Conservation (phyloP, 2,888 invertebrate genomes). For the Bellardia pandia region DNA sequence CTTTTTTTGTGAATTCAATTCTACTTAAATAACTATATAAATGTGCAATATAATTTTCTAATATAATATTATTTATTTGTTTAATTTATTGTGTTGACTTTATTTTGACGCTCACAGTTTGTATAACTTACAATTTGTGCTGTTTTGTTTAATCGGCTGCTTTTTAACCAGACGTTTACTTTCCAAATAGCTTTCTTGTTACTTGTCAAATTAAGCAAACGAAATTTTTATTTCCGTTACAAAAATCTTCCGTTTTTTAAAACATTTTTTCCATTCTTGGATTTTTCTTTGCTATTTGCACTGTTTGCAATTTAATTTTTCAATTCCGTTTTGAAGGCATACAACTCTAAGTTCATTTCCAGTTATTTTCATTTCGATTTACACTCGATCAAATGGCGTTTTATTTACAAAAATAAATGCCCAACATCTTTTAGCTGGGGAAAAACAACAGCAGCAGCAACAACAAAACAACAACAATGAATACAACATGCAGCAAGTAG, state of each 20-base stretch:
- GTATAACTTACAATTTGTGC: no score
- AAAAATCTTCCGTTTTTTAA: not conserved
- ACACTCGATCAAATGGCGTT: slow-evolving; percentile 36
- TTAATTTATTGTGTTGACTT: no score
- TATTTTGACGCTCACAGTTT: no score
- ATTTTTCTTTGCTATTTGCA: not conserved
- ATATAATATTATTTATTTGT: no score
- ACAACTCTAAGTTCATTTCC: slow-evolving; percentile 14
- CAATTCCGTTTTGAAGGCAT: slow-evolving; percentile 20
- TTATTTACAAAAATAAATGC: slow-evolving; percentile 11
- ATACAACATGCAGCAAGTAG: not conserved
- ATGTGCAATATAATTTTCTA: no score
- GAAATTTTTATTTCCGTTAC: not conserved
- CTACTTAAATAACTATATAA: no score
- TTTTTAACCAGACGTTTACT: not conserved
- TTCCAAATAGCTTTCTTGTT: slow-evolving; percentile 1
- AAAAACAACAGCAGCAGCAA: not conserved
- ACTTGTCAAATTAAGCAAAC: slow-evolving; percentile 41
- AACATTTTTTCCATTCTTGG: not conserved
- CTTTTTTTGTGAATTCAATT: no score
- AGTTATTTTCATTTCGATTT: slow-evolving; percentile 44
- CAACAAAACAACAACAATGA: no score
- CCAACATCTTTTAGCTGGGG: not conserved
- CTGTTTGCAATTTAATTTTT: slow-evolving; percentile 31
- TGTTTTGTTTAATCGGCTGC: no score